These are phyloP conservation scores for Martes flavigula DNA, from an alignment of 2,797 vertebrate genomes.

Conservation along the genomic window DNA sequence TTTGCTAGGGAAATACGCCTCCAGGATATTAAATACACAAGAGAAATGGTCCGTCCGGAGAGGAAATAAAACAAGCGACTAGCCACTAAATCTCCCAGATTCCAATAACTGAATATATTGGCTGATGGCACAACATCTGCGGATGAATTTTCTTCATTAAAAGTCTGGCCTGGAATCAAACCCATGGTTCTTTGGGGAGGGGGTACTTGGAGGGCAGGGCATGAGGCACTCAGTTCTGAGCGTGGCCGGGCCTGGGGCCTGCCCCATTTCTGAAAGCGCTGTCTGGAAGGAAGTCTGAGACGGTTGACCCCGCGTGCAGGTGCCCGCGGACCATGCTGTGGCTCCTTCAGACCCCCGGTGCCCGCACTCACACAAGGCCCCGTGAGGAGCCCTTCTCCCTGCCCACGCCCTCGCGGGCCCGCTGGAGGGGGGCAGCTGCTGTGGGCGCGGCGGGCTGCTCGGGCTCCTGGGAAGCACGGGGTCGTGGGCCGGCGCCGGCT, in stretches of 20 bases:
- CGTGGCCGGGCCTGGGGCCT: fast-evolving
- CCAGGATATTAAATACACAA: not conserved
- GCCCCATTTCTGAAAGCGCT: fast-evolving
- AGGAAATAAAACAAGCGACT: not conserved
- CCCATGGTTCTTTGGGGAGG: no score
- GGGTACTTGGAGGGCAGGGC: not conserved
- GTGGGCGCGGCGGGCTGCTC: fast-evolving
- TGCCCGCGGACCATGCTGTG: fast-evolving
- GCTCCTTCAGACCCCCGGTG: not conserved
- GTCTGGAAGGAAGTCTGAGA: not conserved
- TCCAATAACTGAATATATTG: fast-evolving
- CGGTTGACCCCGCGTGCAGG: fast-evolving
- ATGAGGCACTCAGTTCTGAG: fast-evolving
- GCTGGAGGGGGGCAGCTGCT: fast-evolving
- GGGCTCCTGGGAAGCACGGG: fast-evolving
- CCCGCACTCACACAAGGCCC: fast-evolving
- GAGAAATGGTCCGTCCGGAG: not conserved
- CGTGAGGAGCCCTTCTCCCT: fast-evolving
- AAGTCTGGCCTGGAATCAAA: conserved; percentile 35
- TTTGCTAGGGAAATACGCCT: conserved; percentile 25
- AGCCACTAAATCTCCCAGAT: not conserved
- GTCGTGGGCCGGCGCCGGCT: fast-evolving
- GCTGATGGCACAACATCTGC: not conserved
- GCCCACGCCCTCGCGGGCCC: fast-evolving
- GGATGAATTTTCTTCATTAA: conserved; percentile 45